Base-by-base conservation (phyloP, 2,888 invertebrate species). In the Rotaria macrura region DNA sequence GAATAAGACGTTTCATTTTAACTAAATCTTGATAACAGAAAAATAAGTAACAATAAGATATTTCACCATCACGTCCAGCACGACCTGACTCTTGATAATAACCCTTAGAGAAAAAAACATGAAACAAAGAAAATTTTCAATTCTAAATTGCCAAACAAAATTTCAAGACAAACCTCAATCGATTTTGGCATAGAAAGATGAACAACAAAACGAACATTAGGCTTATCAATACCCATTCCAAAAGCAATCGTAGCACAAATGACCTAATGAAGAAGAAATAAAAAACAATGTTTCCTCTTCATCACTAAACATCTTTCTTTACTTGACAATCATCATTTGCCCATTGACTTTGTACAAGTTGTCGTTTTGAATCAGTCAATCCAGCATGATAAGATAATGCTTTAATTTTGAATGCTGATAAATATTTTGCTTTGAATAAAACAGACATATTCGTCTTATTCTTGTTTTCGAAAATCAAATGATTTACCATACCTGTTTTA, bases 11-110 rank as follows among this genome's bases (percentile, higher is more conserved):
- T 34, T 84, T 72, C 86, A 84, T 84, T 83, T 84, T 86, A n/a
- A 84, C 72, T 34, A 65, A 52, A 88, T 99, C 99, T 0, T 92
- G 89, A 89, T 96, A 96, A 85, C 93, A 93, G 91, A 97, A 99
- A 91, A 94, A 96, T 5, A 99, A 92, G 87, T 96, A 92, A 89
- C 98, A 98, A 87, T 93, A 92, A 1, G 97, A 94, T 49, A 90
- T 88, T 86, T 94, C 94, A 0, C 96, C 96, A 91, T 99, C 99
- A 84, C 98, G 93, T 4, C 86, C 86, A 29, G 86, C 85, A 38
- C 86, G 74, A 40, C 86, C 86, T 29, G 86, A 86, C 34, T 86
- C 86, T 84, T 86, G 86, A 43, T 86, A 86, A 84, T 84, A 86
- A 12, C 86, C 65, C 65, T 65, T 6, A 14, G 12, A 52, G 14